Conservation (phyloP, 2,113 vertebrate genomes). For the Genyomyrus donnyi region DNA sequence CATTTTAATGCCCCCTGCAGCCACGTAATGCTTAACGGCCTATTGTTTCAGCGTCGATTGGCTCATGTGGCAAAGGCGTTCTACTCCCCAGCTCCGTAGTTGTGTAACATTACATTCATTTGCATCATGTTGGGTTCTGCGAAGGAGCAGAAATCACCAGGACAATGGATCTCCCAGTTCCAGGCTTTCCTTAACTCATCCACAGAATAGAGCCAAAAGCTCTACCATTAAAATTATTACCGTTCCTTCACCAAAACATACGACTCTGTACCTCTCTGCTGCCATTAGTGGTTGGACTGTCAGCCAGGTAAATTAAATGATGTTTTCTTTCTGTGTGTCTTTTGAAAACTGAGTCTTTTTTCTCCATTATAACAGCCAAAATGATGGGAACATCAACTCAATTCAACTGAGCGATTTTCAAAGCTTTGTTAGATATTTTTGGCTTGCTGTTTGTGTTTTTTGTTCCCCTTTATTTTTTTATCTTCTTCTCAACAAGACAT, state of each 20-base stretch:
- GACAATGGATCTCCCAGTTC: not conserved
- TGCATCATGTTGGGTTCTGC: not conserved
- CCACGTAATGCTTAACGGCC: not conserved
- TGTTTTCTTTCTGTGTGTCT: not conserved
- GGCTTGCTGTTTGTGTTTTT: not conserved
- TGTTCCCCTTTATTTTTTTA: not conserved
- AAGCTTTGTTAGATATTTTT: not conserved
- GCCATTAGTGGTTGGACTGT: not conserved
- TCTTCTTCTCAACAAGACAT: not conserved
- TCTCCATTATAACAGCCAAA: not conserved
- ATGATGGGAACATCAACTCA: not conserved
- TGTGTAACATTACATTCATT: slow-evolving; percentile 3
- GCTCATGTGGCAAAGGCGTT: not conserved
- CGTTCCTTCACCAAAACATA: not conserved
- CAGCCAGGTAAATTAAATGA: not conserved
- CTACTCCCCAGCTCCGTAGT: not conserved
- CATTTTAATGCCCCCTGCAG: slow-evolving; percentile 4
- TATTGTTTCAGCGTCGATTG: not conserved
- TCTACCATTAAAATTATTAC: not conserved
- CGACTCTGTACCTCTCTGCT: not conserved
- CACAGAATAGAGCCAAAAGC: not conserved
- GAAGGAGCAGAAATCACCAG: not conserved
- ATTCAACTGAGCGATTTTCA: not conserved
- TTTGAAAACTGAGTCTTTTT: not conserved
- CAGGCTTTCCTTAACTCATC: not conserved